A percentile compares a stretch with the other conserved stretches of the same genome.
Conservation (phyloP, 1,140 invertebrate species). For the Caenorhabditis brenneri region DNA sequence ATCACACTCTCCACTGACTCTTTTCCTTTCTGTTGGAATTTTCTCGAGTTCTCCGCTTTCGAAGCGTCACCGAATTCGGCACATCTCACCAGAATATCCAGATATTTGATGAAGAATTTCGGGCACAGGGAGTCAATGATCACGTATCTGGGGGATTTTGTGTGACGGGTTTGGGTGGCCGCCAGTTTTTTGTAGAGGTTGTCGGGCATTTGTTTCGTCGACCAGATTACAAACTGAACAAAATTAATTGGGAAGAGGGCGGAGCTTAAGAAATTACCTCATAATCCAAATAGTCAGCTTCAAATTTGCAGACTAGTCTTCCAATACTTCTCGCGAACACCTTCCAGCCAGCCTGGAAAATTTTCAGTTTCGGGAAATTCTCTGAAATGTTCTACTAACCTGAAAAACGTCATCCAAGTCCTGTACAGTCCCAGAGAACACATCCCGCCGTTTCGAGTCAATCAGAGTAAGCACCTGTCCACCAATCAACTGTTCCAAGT, state of each 20-base stretch:
- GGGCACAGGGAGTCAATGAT: conserved; percentile 3
- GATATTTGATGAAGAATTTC: conserved; percentile 3
- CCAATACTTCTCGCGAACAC: conserved; percentile 7
- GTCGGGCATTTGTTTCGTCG: conserved; percentile 1
- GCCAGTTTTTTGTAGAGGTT: background rate
- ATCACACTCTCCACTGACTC: conserved; percentile 8
- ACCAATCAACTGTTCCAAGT: conserved; percentile 20
- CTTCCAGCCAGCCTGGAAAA: background rate
- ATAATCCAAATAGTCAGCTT: conserved; percentile 18
- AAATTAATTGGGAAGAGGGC: background rate
- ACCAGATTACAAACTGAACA: conserved; percentile 20
- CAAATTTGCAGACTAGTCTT: conserved; percentile 3
- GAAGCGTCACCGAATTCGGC: background rate
- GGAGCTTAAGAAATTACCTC: too few relatives aligned
- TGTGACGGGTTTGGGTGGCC: background rate
- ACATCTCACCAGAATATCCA: conserved; percentile 19
- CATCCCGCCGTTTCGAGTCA: background rate
- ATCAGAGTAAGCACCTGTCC: conserved; percentile 10
- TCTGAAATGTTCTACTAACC: too few relatives aligned
- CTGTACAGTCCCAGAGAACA: background rate
- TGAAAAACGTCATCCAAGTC: conserved; percentile 19
- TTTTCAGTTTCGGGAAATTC: too few relatives aligned
- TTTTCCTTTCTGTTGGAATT: background rate
- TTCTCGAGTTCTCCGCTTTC: background rate
- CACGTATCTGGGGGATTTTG: background rate